These are phyloP conservation scores for Rhodinocichla rosea DNA, from an alignment of 2,113 vertebrate genomes.

Conservation along the genomic window DNA sequence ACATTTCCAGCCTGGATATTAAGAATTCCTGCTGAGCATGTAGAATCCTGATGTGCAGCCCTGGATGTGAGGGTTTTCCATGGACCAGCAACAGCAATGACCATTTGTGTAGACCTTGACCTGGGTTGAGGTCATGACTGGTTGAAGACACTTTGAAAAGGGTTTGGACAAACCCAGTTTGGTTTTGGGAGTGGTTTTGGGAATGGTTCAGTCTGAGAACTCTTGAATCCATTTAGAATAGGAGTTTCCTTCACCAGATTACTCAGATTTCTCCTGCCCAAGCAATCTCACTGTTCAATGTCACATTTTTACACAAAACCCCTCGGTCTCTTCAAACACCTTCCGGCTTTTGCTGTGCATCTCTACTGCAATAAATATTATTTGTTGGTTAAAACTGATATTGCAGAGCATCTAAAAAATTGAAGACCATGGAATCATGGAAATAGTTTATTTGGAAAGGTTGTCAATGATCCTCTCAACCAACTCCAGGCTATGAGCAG, in stretches of 20 bases:
- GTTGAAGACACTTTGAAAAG: neutral
- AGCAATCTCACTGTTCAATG: neutral
- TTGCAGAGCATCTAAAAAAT: neutral
- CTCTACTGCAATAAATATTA: neutral
- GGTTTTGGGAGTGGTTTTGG: neutral
- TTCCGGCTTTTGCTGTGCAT: neutral
- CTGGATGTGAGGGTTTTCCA: neutral
- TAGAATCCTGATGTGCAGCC: neutral
- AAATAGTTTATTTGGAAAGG: neutral
- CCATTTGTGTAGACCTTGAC: neutral
- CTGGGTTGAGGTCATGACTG: neutral
- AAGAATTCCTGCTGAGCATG: neutral
- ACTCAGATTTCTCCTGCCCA: neutral
- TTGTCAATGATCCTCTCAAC: neutral
- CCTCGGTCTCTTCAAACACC: neutral
- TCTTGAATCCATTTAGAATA: neutral
- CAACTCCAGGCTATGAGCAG: neutral
- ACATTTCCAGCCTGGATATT: neutral
- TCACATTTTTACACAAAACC: neutral
- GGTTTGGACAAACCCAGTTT: neutral
- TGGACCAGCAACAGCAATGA: neutral
- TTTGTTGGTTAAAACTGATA: neutral
- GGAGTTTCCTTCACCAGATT: neutral
- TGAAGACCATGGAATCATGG: neutral
- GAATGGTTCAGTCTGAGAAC: neutral